Evolutionary conservation across 2,888 invertebrate species (phyloP), one percentile per base, ranked within the genome.

Genomic region (Drosophila histrio): DNA sequence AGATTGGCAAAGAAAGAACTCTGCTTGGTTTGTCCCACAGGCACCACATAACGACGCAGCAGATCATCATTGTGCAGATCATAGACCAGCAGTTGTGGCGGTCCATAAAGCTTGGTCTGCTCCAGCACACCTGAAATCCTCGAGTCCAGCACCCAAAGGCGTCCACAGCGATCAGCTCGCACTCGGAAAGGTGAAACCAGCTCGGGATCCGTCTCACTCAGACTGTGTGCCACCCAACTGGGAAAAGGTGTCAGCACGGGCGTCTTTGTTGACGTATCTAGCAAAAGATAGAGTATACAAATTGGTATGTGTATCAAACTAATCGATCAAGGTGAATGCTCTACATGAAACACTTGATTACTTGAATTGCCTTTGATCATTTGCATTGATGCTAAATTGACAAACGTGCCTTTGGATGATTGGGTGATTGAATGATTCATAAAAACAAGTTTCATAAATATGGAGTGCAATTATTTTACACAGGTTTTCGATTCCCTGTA

Each of bases 111-210:
- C 54, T 91, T 93, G 41, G 91, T 92, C 0, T 92, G 93, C 7
- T 91, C 92, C 2, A 95, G 88, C 43, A 94, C 93, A 61, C 95
- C 94, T 0, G 94, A 92, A 34, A 94, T 93, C 0, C 96, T 96
- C 1, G 95, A 95, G 88, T 96, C 96, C 41, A 96, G 89, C 8
- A 96, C 95, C 96, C 96, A 96, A 0, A 96, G 93, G 0, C 96
- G 93, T 11, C 94, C 95, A 89, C 96, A 96, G 47, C 93, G 93
- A 89, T 96, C 96, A 0, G 95, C 96, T 0, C 95, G 93, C 1
- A 96, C 92, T 6, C 96, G 92, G 90, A 95, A 96, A 0, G 96
- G 95, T 0, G 96, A 96, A 0, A 96, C 93, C 49, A 96, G 93
- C 89, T 95, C 95, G 1, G 95, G 94, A 0, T 93, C 93, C 1